Evolutionary conservation across 2,113 vertebrate species (phyloP).

Genomic region (Rhabdornis inornatus): DNA sequence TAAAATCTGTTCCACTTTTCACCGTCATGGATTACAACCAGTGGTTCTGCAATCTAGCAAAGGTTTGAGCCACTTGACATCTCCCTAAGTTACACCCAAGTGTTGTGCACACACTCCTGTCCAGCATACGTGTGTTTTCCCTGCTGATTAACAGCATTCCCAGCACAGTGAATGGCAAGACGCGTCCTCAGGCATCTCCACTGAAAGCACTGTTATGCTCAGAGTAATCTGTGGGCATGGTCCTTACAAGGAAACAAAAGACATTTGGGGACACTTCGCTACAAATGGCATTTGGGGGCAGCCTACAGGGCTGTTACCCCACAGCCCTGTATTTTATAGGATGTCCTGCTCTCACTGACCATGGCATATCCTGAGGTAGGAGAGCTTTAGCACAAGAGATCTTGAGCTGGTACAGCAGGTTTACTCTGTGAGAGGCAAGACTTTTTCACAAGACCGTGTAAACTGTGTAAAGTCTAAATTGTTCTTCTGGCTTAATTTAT

Average conservation of each 20-base stretch:
- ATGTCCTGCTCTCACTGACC: background rate
- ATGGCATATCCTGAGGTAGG: rapidly evolving
- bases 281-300: background rate
- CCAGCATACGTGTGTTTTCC: rapidly evolving
- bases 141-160: rapidly evolving
- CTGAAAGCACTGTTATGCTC: background rate
- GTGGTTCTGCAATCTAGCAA: background rate
- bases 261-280: background rate
- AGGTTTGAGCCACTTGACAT: background rate
- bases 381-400: background rate
- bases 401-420: background rate
- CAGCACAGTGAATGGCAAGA: rapidly evolving
- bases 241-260: background rate
- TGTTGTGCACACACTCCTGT: background rate
- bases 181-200: background rate
- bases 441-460: background rate
- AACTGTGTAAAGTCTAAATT: background rate
- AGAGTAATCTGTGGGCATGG: rapidly evolving
- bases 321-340: background rate
- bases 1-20: background rate
- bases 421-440: background rate
- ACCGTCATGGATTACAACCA: background rate
- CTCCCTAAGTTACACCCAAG: background rate
- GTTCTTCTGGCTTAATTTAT: background rate
- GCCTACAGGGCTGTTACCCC: too few relatives aligned